Evolutionary conservation across 2,888 invertebrate genomes (phyloP), one percentile per base, ranked within the genome.

Genomic region (Trichogramma evanescens): DNA sequence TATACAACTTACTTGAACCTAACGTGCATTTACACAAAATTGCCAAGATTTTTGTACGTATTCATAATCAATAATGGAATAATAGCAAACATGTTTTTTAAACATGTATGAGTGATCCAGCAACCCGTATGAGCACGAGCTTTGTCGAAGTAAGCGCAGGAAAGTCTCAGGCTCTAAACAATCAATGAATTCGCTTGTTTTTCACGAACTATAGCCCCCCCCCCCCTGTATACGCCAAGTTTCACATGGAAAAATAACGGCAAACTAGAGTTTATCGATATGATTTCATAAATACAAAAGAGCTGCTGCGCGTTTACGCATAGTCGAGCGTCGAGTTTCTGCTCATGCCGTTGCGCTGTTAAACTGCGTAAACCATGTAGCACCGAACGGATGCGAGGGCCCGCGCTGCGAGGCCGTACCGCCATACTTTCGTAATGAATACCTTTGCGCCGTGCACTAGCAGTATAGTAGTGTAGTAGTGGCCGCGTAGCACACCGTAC

Each of bases 381-480:
- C n/a, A 8, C 4, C 7, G 52, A 56, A 48, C 61, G 61, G 61
- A 60, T 60, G 56, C 50, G 38, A 52, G 55, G 55, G 51, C 51
- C 26, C 52, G 10, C 10, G 41, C 55, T 55, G 26, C 26, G 26
- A 26, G 26, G 26, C 26, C 26, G 26, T 2, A 26, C 26, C 26
- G 26, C 26, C 26, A 26, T 26, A 26, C 26, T 56, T 56, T 61
- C 59, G 63, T 58, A 63, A 63, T 60, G 59, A 59, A 51, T 58
- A 61, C 58, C 61, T 58, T 61, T 57, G 46, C 48, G 26, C 26
- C 3, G 26, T 26, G 26, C 26, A 26, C 26, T 26, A 26, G 26
- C 2, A 26, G 26, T 26, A 26, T 26, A 26, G 26, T 26, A 26
- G 26, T 26, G 3, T 26, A 26, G 26, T 26, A 26, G 26, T 51